These are phyloP conservation scores for Margarornis squamiger DNA, from an alignment of 2,797 vertebrate species.

Conservation along the genomic window DNA sequence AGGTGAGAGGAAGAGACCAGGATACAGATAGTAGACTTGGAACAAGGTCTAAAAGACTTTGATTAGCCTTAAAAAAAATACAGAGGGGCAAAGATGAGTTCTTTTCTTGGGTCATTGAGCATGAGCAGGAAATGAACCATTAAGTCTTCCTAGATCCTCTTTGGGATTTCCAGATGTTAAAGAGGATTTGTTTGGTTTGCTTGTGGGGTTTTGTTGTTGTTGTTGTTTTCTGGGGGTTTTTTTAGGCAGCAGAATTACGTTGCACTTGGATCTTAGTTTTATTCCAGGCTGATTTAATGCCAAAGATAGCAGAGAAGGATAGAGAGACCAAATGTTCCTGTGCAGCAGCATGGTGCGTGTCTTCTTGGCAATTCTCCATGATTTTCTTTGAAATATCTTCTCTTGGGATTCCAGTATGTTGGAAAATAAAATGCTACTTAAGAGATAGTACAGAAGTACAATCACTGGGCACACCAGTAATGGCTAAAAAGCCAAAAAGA, in stretches of 20 bases:
- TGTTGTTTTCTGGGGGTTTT: background rate
- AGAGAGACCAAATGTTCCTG: background rate
- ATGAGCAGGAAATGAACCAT: background rate
- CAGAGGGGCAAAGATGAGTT: background rate
- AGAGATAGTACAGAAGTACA: background rate
- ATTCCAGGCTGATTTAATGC: background rate
- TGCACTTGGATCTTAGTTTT: background rate
- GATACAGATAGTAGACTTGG: background rate
- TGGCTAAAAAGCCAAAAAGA: background rate
- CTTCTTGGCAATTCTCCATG: background rate
- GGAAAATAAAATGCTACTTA: background rate
- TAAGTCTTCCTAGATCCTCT: background rate
- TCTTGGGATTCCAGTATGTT: background rate
- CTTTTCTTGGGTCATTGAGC: background rate
- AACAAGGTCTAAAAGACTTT: background rate
- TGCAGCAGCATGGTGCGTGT: background rate
- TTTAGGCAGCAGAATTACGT: background rate
- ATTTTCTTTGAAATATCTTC: constrained; percentile 1
- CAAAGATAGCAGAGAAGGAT: background rate
- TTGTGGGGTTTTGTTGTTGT: background rate
- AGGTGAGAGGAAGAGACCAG: background rate
- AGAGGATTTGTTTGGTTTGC: background rate
- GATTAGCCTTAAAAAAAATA: background rate
- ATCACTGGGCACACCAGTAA: background rate
- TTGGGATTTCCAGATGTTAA: background rate